A percentile compares a stretch with the other conserved stretches of the same genome.
phyloP scores from a whole-genome alignment of 1,140 invertebrate species.

The Uloborus diversus region DNA sequence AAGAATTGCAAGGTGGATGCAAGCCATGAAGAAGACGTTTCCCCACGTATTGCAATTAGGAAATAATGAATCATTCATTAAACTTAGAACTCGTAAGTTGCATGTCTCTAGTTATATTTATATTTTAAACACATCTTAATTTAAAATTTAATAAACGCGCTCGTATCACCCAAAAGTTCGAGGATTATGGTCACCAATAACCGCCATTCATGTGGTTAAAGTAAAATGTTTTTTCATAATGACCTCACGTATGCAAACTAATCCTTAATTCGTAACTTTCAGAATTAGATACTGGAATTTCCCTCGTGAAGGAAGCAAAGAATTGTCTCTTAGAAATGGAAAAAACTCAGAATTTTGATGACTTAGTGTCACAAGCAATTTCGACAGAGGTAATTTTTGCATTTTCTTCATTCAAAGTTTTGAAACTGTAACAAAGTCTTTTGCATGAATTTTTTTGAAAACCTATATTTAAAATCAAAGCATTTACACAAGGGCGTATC shows the following conservation, averaged over 20 bases:
- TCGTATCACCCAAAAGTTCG: neutral
- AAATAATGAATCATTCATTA: too few relatives aligned
- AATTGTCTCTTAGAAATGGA: neutral
- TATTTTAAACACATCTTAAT: too few relatives aligned
- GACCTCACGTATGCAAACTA: neutral
- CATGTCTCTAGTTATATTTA: too few relatives aligned
- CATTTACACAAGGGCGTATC: too few relatives aligned
- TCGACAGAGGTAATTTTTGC: neutral
- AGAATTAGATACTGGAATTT: constrained; percentile 17
- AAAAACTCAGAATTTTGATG: neutral
- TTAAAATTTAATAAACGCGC: neutral
- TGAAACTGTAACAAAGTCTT: too few relatives aligned
- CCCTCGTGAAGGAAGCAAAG: neutral
- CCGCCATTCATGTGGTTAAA: neutral
- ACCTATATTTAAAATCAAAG: too few relatives aligned
- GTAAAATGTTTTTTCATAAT: neutral
- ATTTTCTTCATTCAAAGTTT: neutral
- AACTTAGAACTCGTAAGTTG: too few relatives aligned
- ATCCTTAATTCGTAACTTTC: neutral
- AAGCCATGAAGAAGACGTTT: too few relatives aligned
- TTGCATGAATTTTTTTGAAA: too few relatives aligned
- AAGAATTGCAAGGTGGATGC: too few relatives aligned
- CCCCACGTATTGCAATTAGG: too few relatives aligned
- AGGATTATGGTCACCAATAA: neutral
- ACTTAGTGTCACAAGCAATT: neutral